phyloP scores from a whole-genome alignment of 2,888 invertebrate genomes.

The Callosobruchus maculatus region DNA sequence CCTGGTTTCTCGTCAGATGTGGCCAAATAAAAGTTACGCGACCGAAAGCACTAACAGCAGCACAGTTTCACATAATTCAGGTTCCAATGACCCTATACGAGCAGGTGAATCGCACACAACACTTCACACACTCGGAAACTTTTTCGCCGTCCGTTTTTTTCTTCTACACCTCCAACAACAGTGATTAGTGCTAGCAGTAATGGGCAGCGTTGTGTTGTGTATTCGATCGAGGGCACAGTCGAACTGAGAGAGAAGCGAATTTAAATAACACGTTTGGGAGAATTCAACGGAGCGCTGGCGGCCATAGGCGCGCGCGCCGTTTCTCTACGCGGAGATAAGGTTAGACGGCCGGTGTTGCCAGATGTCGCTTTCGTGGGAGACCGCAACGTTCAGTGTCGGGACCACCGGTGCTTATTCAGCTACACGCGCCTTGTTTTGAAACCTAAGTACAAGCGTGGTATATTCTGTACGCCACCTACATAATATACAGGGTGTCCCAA shows the following conservation, averaged over 20 bases:
- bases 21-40: not conserved
- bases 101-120: not conserved
- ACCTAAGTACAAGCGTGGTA: no score
- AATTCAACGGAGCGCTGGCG: constrained; percentile 9
- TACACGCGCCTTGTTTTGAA: no score
- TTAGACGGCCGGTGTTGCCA: not conserved
- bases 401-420: no score
- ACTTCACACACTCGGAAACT: not conserved
- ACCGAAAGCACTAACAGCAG: not conserved
- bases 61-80: constrained; percentile 5
- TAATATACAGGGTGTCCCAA: no score
- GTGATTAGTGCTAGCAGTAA: not conserved
- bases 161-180: not conserved
- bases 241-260: constrained; percentile 28
- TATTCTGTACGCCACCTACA: no score
- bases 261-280: constrained; percentile 47
- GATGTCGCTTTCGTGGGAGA: not conserved
- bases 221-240: not conserved
- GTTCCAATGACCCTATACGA: constrained; percentile 3
- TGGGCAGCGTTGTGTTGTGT: not conserved
- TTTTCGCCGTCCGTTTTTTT: not conserved
- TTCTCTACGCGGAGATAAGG: not conserved
- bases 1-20: not conserved
- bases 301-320: not conserved
- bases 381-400: no score